A percentile compares a stretch with the other conserved stretches of the same genome.
phyloP scores from a whole-genome alignment of 1,140 invertebrate genomes.

The Drosophila punjabiensis region DNA sequence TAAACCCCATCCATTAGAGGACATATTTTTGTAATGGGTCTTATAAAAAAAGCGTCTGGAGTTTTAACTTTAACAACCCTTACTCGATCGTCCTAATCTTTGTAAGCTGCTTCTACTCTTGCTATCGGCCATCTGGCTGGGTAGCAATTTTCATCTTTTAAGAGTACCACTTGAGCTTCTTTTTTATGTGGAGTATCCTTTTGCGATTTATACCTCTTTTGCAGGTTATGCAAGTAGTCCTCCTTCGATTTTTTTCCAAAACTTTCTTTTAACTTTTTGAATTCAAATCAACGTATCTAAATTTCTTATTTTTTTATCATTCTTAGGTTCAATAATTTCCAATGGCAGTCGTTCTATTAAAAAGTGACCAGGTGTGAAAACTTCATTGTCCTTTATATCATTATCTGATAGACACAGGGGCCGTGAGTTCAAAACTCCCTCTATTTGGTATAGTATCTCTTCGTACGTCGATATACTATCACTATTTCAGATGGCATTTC shows the following conservation, averaged over 20 bases:
- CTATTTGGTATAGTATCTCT: not conserved
- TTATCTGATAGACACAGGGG: not conserved
- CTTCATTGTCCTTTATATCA: not conserved
- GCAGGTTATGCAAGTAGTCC: not conserved
- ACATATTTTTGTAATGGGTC: too few species aligned
- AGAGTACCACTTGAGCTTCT: conserved; percentile 3
- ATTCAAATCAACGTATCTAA: not conserved
- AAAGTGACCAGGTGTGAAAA: not conserved
- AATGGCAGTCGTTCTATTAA: conserved; percentile 1
- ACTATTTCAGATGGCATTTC: too few species aligned
- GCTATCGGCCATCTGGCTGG: not conserved
- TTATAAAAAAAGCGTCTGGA: too few species aligned
- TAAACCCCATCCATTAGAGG: too few species aligned
- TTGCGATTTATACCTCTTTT: not conserved
- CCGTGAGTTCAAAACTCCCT: not conserved
- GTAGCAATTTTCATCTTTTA: not conserved
- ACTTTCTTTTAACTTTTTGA: not conserved
- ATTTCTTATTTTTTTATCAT: not conserved
- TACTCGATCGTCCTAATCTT: too few species aligned
- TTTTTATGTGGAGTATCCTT: not conserved
- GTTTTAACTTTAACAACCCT: too few species aligned
- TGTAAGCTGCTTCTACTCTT: too few species aligned
- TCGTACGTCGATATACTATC: not conserved
- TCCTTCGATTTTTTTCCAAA: not conserved
- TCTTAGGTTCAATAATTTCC: conserved; percentile 4